A percentile compares a stretch with the other conserved stretches of the same genome.
Evolutionary conservation across 2,113 vertebrate species (phyloP).

Genomic region (Tetrao urogallus): DNA sequence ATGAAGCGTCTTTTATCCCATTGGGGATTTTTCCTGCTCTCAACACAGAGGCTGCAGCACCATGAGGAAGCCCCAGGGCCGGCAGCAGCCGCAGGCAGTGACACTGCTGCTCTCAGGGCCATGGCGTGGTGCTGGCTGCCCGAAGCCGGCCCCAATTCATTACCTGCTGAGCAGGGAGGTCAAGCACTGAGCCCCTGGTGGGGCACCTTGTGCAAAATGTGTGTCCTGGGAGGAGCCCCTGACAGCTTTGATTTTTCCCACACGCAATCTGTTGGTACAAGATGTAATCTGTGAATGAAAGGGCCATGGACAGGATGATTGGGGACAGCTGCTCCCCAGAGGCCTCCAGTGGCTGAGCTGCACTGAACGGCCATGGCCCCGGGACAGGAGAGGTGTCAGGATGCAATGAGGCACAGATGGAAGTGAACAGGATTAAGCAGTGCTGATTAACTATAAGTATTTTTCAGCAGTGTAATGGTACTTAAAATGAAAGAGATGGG

Average conservation of each 20-base stretch:
- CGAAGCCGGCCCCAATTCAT: slow-evolving; percentile 66
- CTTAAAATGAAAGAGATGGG: background rate
- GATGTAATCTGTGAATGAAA: slow-evolving; percentile 58
- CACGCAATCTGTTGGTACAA: slow-evolving; percentile 71
- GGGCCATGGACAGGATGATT: slow-evolving; percentile 18
- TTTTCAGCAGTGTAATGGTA: slow-evolving; percentile 28
- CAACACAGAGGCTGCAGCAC: background rate
- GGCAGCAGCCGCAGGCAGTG: background rate
- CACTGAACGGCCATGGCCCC: slow-evolving; percentile 31
- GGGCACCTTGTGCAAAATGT: slow-evolving; percentile 69
- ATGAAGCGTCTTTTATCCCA: background rate
- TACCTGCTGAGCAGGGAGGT: slow-evolving; percentile 60
- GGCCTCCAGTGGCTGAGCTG: background rate
- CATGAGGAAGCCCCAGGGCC: background rate
- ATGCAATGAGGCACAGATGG: slow-evolving; percentile 58
- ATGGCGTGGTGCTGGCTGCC: background rate
- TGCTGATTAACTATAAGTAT: slow-evolving; percentile 46
- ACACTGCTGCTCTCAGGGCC: slow-evolving; percentile 36
- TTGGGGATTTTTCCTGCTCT: background rate
- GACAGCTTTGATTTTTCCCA: slow-evolving; percentile 74
- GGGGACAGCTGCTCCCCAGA: slow-evolving; percentile 62
- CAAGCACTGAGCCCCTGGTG: background rate
- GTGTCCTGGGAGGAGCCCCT: slow-evolving; percentile 52
- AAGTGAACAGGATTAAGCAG: slow-evolving; percentile 41
- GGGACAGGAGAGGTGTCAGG: slow-evolving; percentile 46